These are phyloP conservation scores for Magallana ariakensis DNA, from an alignment of 1,140 invertebrate species.

Conservation along the genomic window DNA sequence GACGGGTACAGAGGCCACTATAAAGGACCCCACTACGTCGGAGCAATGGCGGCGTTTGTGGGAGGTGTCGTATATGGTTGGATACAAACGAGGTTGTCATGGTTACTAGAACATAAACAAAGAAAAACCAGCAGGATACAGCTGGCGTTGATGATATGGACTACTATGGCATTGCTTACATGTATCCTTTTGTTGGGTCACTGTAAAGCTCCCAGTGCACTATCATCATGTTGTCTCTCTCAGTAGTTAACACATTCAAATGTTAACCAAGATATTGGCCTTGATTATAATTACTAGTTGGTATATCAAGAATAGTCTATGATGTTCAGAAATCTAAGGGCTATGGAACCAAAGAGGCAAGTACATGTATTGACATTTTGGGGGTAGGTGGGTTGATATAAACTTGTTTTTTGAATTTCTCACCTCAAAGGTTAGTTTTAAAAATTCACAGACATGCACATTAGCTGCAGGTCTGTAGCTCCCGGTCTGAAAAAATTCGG, in stretches of 20 bases:
- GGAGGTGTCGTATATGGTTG: neutral
- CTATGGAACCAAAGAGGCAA: slow-evolving; percentile 4
- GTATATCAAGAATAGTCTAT: slow-evolving; percentile 18
- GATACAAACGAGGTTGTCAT: slow-evolving; percentile 25
- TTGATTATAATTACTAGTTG: neutral
- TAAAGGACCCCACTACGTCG: neutral
- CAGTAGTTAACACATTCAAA: too few relatives aligned
- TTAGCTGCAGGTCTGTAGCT: too few relatives aligned
- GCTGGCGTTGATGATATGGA: neutral
- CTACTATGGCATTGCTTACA: neutral
- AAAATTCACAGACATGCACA: neutral
- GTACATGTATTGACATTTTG: neutral
- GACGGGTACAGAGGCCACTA: neutral
- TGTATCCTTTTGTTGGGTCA: neutral
- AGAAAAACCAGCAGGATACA: neutral
- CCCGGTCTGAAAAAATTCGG: too few relatives aligned
- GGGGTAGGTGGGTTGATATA: too few relatives aligned
- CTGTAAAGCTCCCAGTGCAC: too few relatives aligned
- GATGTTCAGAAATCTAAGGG: slow-evolving; percentile 9
- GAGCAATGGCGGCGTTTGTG: neutral
- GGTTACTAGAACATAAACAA: slow-evolving; percentile 12
- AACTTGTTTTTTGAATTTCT: too few relatives aligned
- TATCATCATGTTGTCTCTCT: too few relatives aligned
- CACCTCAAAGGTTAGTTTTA: too few relatives aligned
- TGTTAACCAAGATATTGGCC: neutral